Conservation (phyloP, 2,888 invertebrate genomes). For the Polylopha cassiicola region DNA sequence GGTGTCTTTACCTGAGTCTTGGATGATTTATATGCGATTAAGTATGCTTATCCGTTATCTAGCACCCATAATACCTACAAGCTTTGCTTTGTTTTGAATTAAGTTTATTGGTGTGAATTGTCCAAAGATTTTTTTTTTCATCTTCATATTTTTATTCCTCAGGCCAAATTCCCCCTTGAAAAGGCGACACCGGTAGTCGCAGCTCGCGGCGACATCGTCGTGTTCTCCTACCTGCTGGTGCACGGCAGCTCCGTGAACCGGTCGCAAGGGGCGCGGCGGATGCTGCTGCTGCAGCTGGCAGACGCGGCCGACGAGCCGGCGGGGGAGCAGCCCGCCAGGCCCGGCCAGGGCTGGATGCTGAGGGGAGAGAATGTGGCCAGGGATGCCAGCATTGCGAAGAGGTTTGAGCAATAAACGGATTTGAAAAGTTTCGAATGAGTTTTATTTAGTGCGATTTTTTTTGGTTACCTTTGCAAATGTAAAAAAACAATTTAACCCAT, state of each 20-base stretch:
- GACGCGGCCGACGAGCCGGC: slow-evolving; percentile 63
- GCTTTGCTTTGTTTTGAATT: background rate
- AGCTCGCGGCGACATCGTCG: slow-evolving; percentile 59
- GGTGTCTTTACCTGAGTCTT: too few species aligned
- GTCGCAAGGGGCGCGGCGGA: slow-evolving; percentile 49
- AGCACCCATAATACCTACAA: too few species aligned
- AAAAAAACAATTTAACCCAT: too few species aligned
- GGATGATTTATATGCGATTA: too few species aligned
- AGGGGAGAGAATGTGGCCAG: slow-evolving; percentile 52
- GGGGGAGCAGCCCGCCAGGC: slow-evolving; percentile 50
- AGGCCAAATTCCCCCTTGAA: slow-evolving; percentile 50
- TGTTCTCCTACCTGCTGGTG: slow-evolving; percentile 67
- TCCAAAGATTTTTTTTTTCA: too few species aligned
- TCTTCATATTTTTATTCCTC: slow-evolving; percentile 1
- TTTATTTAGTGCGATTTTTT: too few species aligned
- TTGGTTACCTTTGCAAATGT: too few species aligned
- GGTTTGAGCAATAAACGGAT: too few species aligned
- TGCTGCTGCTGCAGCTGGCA: slow-evolving; percentile 65
- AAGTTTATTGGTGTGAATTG: too few species aligned
- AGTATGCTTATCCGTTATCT: too few species aligned
- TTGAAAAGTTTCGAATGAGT: too few species aligned
- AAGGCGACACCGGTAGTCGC: slow-evolving; percentile 54
- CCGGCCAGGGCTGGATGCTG: slow-evolving; percentile 64
- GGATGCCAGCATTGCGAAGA: slow-evolving; percentile 45
- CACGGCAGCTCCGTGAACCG: slow-evolving; percentile 68